phyloP scores from a whole-genome alignment of 2,113 vertebrate genomes.

The Podarcis raffonei region DNA sequence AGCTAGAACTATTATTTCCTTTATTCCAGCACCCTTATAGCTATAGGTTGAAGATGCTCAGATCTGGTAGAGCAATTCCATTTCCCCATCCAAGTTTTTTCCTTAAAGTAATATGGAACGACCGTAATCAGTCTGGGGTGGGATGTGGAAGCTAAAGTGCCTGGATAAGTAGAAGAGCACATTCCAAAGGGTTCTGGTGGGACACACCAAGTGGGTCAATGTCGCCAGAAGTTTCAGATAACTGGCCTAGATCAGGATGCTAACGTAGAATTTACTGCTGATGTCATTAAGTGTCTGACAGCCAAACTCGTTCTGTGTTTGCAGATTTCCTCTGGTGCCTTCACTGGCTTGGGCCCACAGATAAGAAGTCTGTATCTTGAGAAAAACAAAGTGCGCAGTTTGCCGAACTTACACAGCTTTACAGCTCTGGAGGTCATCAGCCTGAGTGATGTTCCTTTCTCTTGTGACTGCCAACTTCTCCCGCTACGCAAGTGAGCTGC shows the following conservation, averaged over 20 bases:
- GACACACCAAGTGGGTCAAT: not conserved
- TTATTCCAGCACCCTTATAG: not conserved
- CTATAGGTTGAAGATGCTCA: not conserved
- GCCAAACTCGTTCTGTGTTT: not conserved
- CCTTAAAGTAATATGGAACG: not conserved
- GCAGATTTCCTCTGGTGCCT: constrained; percentile 80
- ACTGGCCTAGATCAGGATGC: not conserved
- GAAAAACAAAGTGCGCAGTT: constrained; percentile 83
- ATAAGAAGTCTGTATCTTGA: constrained; percentile 88
- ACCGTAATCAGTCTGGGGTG: too few relatives aligned
- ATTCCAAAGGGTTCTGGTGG: not conserved
- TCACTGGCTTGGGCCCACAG: constrained; percentile 81
- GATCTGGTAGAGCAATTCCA: not conserved
- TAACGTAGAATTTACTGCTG: not conserved
- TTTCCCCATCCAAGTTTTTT: not conserved
- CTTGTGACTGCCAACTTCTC: constrained; percentile 89
- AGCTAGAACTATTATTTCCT: not conserved
- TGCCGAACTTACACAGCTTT: constrained; percentile 80
- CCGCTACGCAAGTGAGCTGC: constrained; percentile 82
- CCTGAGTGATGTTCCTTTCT: constrained; percentile 87
- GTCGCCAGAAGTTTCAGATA: not conserved
- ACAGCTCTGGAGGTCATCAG: constrained; percentile 87
- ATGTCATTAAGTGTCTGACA: not conserved
- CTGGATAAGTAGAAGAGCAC: not conserved
- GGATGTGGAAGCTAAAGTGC: not conserved